Evolutionary conservation across 1,140 invertebrate species (phyloP).

Genomic region (Maconellicoccus hirsutus): DNA sequence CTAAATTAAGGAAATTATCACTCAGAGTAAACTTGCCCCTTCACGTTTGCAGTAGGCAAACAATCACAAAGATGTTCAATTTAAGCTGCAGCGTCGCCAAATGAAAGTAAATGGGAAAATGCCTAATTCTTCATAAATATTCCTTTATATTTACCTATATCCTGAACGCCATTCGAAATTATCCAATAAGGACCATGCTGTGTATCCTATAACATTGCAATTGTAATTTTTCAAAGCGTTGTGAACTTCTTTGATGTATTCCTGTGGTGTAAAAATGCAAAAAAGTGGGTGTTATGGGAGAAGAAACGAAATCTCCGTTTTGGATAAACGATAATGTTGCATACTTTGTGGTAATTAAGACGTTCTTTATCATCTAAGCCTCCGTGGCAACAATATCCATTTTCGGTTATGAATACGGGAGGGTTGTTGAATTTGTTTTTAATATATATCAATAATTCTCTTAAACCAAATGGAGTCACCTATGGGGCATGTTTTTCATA

Average conservation of each 20-base stretch:
- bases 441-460: constrained; percentile 41
- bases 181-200: constrained; percentile 62
- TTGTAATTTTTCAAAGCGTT: constrained; percentile 50
- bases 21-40: no score
- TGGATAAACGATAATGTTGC: no score
- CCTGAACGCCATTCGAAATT: constrained; percentile 65
- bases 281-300: not conserved
- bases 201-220: constrained; percentile 51
- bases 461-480: constrained; percentile 35
- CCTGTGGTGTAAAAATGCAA: constrained; percentile 31
- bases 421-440: constrained; percentile 45
- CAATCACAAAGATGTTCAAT: no score
- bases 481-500: constrained; percentile 23
- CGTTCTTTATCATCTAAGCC: not conserved
- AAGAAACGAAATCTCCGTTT: no score
- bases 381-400: not conserved
- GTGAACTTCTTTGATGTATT: constrained; percentile 51
- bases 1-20: no score
- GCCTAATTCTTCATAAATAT: no score
- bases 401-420: constrained; percentile 44
- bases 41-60: no score
- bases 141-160: constrained; percentile 50
- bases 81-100: no score
- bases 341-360: not conserved
- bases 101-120: no score